phyloP scores from a whole-genome alignment of 2,888 invertebrate genomes.

The Stenotaenia linearis region DNA sequence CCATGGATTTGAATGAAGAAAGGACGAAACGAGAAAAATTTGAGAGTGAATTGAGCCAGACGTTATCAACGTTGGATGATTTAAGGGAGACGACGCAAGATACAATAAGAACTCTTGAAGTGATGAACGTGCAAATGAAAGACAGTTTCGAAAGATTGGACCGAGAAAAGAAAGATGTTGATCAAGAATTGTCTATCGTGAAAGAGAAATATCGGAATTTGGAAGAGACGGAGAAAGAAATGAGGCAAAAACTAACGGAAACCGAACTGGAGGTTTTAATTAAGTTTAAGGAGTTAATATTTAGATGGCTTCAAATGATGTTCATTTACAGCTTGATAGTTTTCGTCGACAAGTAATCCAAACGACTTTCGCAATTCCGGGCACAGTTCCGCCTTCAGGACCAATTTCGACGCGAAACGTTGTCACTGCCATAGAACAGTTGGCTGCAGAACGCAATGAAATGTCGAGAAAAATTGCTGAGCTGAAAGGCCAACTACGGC shows the following conservation, averaged over 20 bases:
- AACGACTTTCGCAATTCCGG: slow-evolving; percentile 30
- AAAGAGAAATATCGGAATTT: not conserved
- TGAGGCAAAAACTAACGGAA: not conserved
- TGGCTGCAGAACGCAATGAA: slow-evolving; percentile 27
- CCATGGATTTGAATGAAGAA: not conserved
- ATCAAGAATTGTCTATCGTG: not conserved
- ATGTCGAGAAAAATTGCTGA: slow-evolving; percentile 30
- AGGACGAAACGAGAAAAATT: not conserved
- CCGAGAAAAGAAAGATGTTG: not conserved
- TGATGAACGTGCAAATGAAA: not conserved
- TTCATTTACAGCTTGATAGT: slow-evolving; percentile 24
- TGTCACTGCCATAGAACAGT: slow-evolving; percentile 28
- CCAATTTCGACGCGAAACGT: not conserved
- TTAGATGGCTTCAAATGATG: not conserved
- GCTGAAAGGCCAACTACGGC: slow-evolving; percentile 26
- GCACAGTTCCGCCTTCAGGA: slow-evolving; percentile 2
- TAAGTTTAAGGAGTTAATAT: not conserved
- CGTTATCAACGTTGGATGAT: not conserved
- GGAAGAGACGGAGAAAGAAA: not conserved
- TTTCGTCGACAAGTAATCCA: slow-evolving; percentile 28
- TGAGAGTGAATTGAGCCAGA: not conserved
- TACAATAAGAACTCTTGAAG: not conserved
- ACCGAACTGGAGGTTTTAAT: not conserved
- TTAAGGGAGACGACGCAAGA: not conserved
- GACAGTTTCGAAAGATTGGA: not conserved